Evolutionary conservation across 2,113 vertebrate species (phyloP).

Genomic region (Steatornis caripensis): DNA sequence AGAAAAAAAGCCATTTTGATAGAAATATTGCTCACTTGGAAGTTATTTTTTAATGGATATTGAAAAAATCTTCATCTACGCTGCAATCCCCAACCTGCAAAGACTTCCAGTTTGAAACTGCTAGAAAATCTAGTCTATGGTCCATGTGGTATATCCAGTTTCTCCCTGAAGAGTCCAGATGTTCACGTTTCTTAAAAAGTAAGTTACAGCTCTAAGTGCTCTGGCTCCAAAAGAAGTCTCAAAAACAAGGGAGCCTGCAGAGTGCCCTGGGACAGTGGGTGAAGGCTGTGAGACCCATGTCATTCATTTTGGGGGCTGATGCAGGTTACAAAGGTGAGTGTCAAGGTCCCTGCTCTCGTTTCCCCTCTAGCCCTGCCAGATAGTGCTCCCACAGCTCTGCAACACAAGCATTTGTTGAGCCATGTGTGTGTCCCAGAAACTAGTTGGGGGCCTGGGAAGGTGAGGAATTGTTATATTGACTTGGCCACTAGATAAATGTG

Average conservation of each 20-base stretch:
- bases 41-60: conserved; percentile 26
- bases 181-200: not conserved
- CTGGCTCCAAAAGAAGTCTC: not conserved
- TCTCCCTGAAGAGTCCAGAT: not conserved
- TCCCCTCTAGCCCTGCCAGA: not conserved
- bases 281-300: not conserved
- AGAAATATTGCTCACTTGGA: conserved; percentile 18
- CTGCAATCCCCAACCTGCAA: not conserved
- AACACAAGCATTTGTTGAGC: fast-evolving
- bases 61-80: not conserved
- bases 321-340: not conserved
- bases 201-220: not conserved
- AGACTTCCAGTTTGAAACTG: not conserved
- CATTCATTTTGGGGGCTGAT: not conserved
- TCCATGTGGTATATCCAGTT: not conserved
- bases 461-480: not conserved
- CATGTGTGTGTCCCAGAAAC: fast-evolving
- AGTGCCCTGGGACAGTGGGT: not conserved
- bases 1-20: not conserved
- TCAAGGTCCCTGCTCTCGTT: not conserved
- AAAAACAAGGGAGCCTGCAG: not conserved
- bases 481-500: too few species aligned
- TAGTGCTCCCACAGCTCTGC: fast-evolving
- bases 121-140: not conserved
- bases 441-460: not conserved